Percentiles rank a stretch among this genome's conserved stretches.
Conservation (phyloP, 2,888 invertebrate species). For the Drosophila vallismaia region DNA sequence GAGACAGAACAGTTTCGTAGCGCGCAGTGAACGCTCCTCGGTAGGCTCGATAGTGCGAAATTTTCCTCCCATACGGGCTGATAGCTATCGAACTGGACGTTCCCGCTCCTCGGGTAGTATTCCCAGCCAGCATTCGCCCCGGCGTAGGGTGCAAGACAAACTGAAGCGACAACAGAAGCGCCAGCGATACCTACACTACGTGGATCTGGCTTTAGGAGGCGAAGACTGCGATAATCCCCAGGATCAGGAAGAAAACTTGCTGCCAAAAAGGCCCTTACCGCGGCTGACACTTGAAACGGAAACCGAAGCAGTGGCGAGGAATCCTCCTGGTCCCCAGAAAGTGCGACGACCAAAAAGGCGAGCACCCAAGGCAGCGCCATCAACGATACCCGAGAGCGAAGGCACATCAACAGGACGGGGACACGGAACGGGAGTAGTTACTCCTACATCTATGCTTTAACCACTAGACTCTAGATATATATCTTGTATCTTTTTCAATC, state of each 20-base stretch:
- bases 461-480: constrained; percentile 3
- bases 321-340: neutral
- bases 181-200: constrained; percentile 78
- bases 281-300: constrained; percentile 19
- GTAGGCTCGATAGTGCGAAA: constrained; percentile 80
- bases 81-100: constrained; percentile 59
- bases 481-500: constrained; percentile 2
- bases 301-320: neutral
- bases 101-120: constrained; percentile 54
- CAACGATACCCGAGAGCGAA: constrained; percentile 70
- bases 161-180: constrained; percentile 53
- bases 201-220: constrained; percentile 80
- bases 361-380: constrained; percentile 64
- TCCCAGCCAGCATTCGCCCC: constrained; percentile 43
- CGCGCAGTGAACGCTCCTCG: constrained; percentile 80
- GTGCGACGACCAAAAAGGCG: constrained; percentile 51
- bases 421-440: constrained; percentile 25
- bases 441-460: constrained; percentile 39
- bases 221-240: constrained; percentile 59
- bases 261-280: constrained; percentile 58
- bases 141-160: constrained; percentile 35
- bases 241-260: constrained; percentile 79
- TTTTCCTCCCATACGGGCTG: constrained; percentile 79
- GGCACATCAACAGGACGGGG: constrained; percentile 50
- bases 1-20: constrained; percentile 80